Conservation (phyloP, 2,113 vertebrate species). For the Ptyas mucosa region DNA sequence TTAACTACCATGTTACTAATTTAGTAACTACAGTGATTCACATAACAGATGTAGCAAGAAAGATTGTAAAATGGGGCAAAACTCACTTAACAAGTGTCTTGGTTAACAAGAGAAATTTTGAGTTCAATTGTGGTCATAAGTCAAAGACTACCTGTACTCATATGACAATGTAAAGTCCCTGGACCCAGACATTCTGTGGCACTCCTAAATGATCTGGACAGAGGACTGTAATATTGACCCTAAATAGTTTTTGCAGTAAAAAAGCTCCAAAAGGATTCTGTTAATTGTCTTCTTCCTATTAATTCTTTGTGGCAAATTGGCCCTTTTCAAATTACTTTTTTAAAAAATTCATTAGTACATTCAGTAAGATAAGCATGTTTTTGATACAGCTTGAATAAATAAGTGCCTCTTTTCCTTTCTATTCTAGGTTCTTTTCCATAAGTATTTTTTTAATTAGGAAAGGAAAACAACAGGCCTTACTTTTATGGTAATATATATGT, state of each 20-base stretch:
- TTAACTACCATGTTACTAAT: background rate
- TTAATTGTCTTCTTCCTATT: background rate
- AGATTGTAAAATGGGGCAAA: background rate
- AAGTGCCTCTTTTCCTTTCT: background rate
- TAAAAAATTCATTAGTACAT: background rate
- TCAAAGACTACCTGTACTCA: background rate
- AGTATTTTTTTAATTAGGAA: background rate
- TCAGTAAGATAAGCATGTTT: background rate
- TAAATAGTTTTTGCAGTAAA: background rate
- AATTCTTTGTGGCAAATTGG: background rate
- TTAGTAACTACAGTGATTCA: background rate
- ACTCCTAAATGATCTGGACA: background rate
- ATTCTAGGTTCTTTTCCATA: background rate
- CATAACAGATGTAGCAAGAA: background rate
- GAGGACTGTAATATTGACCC: background rate
- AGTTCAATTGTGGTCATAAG: background rate
- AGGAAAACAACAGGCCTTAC: background rate
- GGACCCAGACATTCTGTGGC: background rate
- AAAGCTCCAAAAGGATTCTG: background rate
- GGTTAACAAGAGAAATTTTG: background rate
- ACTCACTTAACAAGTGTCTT: background rate
- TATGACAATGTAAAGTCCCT: background rate
- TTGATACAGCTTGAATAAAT: background rate
- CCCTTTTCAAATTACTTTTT: background rate
- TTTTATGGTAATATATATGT: background rate